phyloP scores from a whole-genome alignment of 2,888 invertebrate species.

The Nemotelus pantherinus region DNA sequence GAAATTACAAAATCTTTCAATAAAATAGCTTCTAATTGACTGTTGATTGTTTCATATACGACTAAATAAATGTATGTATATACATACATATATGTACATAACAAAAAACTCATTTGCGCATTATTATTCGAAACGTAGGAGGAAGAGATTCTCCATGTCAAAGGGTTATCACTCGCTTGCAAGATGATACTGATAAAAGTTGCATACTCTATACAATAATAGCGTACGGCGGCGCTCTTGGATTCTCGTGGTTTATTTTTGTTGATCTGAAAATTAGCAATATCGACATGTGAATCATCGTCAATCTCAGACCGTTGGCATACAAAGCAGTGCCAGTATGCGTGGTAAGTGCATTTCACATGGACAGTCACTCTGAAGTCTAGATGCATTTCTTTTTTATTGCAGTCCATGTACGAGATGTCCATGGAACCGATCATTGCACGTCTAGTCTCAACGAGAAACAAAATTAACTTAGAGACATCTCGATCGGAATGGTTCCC shows the following conservation, averaged over 20 bases:
- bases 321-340: not conserved
- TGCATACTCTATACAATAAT: slow-evolving; percentile 8
- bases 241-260: not conserved
- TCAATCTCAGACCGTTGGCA: not conserved
- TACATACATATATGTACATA: too few relatives aligned
- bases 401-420: slow-evolving; percentile 3
- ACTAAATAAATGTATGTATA: too few relatives aligned
- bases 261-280: slow-evolving; percentile 6
- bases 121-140: not conserved
- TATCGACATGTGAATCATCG: slow-evolving; percentile 3
- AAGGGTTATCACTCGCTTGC: not conserved
- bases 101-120: too few relatives aligned
- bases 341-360: not conserved
- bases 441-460: slow-evolving; percentile 3
- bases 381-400: slow-evolving; percentile 1
- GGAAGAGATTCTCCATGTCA: slow-evolving; percentile 3
- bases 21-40: too few relatives aligned
- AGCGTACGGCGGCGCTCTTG: not conserved
- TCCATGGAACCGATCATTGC: slow-evolving; percentile 24
- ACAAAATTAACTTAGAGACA: slow-evolving; percentile 21
- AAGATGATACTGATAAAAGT: slow-evolving; percentile 15
- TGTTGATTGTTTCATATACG: too few relatives aligned
- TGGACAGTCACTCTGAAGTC: slow-evolving; percentile 2
- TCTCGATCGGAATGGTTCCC: slow-evolving; percentile 38
- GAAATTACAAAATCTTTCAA: too few relatives aligned